Base-by-base conservation (phyloP, 2,113 vertebrate species). In the Ammospiza nelsoni region DNA sequence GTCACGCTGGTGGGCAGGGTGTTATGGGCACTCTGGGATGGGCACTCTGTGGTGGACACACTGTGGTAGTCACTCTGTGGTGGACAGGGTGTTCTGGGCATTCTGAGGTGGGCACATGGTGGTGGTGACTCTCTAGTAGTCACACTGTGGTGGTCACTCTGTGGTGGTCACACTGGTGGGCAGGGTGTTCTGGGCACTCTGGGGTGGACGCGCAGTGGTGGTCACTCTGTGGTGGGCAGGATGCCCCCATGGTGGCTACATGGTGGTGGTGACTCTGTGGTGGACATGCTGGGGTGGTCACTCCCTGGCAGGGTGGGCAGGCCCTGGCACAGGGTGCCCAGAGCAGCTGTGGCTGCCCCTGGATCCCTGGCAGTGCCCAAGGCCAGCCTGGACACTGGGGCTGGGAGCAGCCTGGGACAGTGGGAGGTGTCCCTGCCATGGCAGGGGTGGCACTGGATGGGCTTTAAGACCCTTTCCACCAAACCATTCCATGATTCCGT, bases 371-470 rank as follows among this genome's bases (percentile, higher is more conserved):
- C 2, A 80, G 67, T 51, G 59, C 0, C 86, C 59, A 33, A 66
- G 59, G 44, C 52, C 86, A 66, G 59, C 52, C 0, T 73, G 85
- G 85, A 43, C 5, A 5, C 0, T 49, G 48, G 51, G 35, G 27
- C 35, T 63, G 3, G 3, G 77, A 81, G 27, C 86, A 44, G 0
- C 59, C 52, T 66, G 68, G 59, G 68, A 35, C 0, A 5, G 52
- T 52, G 86, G 52, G 0, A 89, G 31, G 28, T 37, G 86, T 59
- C 52, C 33, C 22, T 51, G 58, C 49, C 48, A 41, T 35, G 75
- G 41, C n/a, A 63, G 20, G 63, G 35, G 24, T 19, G 29, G 25
- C 0, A 51, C 0, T 0, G 2, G 29, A 6, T 43, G 67, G 0
- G 0, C 3, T 75, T 52, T 46, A 5, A 46, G 15, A 9, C 24